Base-by-base conservation (phyloP, 1,140 invertebrate species). In the Apis dorsata region DNA sequence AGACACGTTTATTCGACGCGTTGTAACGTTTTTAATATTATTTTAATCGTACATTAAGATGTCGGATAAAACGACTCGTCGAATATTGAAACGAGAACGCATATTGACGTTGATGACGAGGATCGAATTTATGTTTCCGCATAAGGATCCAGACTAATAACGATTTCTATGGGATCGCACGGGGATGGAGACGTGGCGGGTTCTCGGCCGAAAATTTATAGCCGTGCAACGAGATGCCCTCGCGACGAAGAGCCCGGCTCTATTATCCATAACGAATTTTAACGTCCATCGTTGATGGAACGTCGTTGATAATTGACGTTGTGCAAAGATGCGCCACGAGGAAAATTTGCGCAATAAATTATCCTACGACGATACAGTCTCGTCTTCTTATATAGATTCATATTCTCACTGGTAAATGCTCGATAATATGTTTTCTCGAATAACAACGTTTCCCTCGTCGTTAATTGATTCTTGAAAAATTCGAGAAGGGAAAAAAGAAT, bases 161-260 rank as follows among this genome's bases (percentile, higher is more conserved):
- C 55, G 77, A 79, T 79, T 87, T 81, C 77, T 63, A 69, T 84
- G 68, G 85, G 85, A 84, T 87, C 74, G 79, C 77, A 55, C 51
- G 63, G 57, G 53, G 62, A 63, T 76, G 53, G 76, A 60, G 71
- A 24, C 13, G 53, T 60, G 34, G 2, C 69, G 60, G 74, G 71
- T 78, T 65, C n/a, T 7, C 34, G 72, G 63, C 60, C 24, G 65
- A 62, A 72, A 76, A 86, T 86, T 85, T 74, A 86, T 86, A 34
- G 84, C 70, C 63, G 62, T 69, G 15, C 24, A 44, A 57, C 57
- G 70, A 76, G 34, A 44, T 82, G 72, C 69, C 63, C 66, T 74
- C 19, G 44, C 57, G 79, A 55, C 59, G 79, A 73, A 53, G 44
- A 21, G 13, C n/a, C n/a, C 10, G 17, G 57, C 10, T 19, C 62